Evolutionary conservation across 2,113 vertebrate species (phyloP).

Genomic region (Trachemys scripta): DNA sequence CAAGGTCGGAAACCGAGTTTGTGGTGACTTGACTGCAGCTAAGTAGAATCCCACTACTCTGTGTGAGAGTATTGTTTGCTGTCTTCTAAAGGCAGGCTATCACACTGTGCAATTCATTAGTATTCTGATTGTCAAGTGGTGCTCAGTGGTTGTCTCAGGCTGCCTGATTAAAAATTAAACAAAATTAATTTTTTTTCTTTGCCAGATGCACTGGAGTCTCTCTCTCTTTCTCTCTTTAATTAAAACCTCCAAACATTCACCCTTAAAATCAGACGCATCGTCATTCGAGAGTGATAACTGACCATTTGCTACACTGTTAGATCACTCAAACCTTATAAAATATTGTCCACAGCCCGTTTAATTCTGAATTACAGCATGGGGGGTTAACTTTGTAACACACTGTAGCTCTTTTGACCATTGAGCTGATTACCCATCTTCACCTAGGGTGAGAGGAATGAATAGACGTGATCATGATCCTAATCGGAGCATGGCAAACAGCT

Average conservation of each 20-base stretch:
- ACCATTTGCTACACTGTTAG: neutral
- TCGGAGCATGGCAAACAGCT: neutral
- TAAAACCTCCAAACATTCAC: constrained; percentile 26
- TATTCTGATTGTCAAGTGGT: constrained; percentile 70
- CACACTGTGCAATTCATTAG: constrained; percentile 71
- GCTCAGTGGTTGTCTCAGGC: constrained; percentile 66
- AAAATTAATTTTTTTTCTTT: constrained; percentile 71
- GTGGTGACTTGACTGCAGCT: neutral
- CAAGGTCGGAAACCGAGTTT: constrained; percentile 10
- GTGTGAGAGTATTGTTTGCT: constrained; percentile 36
- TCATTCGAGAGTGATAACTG: constrained; percentile 5
- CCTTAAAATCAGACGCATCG: neutral
- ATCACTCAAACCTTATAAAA: neutral
- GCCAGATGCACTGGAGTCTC: constrained; percentile 45
- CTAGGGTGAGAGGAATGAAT: neutral
- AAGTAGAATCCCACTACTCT: constrained; percentile 37
- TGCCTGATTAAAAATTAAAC: constrained; percentile 78
- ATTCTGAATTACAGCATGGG: constrained; percentile 12
- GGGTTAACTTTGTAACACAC: neutral
- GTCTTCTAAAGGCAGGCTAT: constrained; percentile 63
- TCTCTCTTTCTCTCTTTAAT: neutral
- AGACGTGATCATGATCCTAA: neutral
- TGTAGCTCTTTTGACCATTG: neutral
- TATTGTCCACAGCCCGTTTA: neutral
- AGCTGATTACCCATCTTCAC: neutral